These are phyloP conservation scores for Accipiter fasciatus DNA, from an alignment of 2,797 vertebrate genomes.

Conservation along the genomic window DNA sequence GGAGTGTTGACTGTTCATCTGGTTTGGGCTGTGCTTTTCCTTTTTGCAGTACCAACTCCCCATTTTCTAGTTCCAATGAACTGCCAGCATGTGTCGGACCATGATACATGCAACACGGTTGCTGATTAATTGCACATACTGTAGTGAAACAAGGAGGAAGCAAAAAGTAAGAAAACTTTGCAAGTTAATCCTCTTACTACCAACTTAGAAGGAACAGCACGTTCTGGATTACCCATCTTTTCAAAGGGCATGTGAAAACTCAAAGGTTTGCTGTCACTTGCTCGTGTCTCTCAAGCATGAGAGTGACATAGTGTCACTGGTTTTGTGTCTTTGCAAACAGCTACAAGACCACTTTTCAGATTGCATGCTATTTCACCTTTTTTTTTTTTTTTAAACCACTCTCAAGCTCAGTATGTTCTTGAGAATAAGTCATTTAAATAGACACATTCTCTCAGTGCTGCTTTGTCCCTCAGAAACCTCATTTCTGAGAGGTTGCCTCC, in stretches of 20 bases:
- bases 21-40: not conserved
- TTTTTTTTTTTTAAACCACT: not conserved
- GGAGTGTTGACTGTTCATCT: not conserved
- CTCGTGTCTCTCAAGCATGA: not conserved
- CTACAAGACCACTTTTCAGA: not conserved
- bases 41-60: not conserved
- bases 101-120: fast-evolving
- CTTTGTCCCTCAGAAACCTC: not conserved
- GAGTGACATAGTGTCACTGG: not conserved
- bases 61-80: not conserved
- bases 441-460: not conserved
- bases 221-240: not conserved
- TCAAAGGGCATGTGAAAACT: not conserved
- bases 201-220: not conserved
- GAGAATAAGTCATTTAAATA: not conserved
- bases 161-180: not conserved
- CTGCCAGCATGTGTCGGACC: not conserved
- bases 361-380: not conserved
- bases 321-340: no score
- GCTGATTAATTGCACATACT: not conserved
- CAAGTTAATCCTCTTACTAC: not conserved
- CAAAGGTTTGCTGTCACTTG: not conserved
- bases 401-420: not conserved
- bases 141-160: no score
- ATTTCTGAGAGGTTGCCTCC: not conserved